These are phyloP conservation scores for Panagrolaimus sp. DNA, from an alignment of 1,140 invertebrate species.

Conservation along the genomic window DNA sequence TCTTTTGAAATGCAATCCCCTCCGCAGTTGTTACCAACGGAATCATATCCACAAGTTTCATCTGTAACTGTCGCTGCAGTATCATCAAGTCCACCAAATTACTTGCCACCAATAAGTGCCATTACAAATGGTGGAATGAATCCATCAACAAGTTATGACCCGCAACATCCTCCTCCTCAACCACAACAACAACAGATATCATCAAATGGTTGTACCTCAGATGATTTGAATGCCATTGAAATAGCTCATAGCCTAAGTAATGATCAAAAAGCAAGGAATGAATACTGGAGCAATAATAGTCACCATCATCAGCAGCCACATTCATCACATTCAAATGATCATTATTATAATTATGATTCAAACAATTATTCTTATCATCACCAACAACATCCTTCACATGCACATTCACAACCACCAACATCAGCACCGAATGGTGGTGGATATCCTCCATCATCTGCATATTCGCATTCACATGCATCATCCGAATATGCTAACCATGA, in stretches of 20 bases:
- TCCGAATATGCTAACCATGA: background rate
- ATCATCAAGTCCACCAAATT: background rate
- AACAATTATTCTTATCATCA: background rate
- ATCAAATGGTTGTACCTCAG: background rate
- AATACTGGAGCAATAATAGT: background rate
- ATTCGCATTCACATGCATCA: background rate
- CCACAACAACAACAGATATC: constrained; percentile 8
- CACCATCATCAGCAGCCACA: background rate
- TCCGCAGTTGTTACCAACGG: background rate
- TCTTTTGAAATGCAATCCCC: too few species aligned
- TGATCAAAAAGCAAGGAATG: background rate
- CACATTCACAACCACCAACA: background rate
- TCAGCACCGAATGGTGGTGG: background rate
- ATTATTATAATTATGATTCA: background rate
- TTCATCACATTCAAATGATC: background rate
- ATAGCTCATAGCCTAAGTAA: constrained; percentile 1
- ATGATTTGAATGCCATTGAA: constrained; percentile 8
- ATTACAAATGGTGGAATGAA: background rate
- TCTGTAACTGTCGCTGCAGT: background rate
- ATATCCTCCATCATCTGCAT: background rate
- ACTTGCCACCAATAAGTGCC: background rate
- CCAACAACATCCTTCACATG: too few species aligned
- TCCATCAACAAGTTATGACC: background rate
- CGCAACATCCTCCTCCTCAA: background rate
- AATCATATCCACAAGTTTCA: background rate